Evolutionary conservation across 1,140 invertebrate genomes (phyloP), one percentile per base, ranked within the genome.

Genomic region (Papilio machaon): DNA sequence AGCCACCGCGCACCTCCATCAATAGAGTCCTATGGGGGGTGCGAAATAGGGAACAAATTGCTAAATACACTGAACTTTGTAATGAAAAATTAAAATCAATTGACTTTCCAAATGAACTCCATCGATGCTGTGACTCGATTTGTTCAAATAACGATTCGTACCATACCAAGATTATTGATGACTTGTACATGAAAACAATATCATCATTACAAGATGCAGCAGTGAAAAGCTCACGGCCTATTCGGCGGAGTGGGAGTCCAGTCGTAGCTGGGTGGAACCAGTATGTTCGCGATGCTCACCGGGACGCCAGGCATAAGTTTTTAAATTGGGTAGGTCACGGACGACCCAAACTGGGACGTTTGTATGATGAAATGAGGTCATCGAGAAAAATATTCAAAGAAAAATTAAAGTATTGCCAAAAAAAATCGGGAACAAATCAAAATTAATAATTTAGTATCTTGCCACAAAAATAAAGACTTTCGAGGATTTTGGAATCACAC

Each of bases 221-320:
- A 4, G 38, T 73, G 35, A 73, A 6, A 15, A 73, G 67, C 17
- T 73, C 67, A 73, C 67, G 13, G 67, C 30, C 13, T 15, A 73
- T 9, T 73, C 30, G 13, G 67, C 11, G 19, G 6, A 11, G 35
- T 73, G n/a, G 58, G 58, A 8, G n/a, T 60, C 58, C n/a, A 19
- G n/a, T 19, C n/a, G n/a, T 73, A 10, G 67, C 67, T 73, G 30
- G 67, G 67, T 73, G 67, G 67, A 73, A 73, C 38, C 67, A 73
- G 64, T 67, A 67, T 67, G 64, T 35, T 67, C 64, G 30, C 0
- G 19, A 67, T 67, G 64, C 64, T 67, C 67, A 73, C 30, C 67
- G 67, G 67, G 35, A 73, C 17, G 38, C 67, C 35, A 73, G 67
- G 67, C 67, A 73, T 13, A 73, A 73, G 35, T 73, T 73, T 73